These are phyloP conservation scores for Zeus faber DNA, from an alignment of 2,113 vertebrate species.

Conservation along the genomic window DNA sequence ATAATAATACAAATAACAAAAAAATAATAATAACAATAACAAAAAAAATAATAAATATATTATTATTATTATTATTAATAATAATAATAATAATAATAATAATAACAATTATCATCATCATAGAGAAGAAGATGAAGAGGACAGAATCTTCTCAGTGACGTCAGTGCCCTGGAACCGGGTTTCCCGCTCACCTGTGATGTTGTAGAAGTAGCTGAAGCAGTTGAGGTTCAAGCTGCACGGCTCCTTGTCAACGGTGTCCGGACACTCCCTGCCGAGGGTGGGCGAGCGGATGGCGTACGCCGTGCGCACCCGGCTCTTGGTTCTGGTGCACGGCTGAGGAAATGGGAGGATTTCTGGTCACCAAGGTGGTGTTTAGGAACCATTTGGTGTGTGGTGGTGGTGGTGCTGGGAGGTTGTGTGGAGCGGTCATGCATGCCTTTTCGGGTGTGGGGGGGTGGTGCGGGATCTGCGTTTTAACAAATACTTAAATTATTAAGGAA, in stretches of 20 bases:
- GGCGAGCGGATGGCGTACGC: slow-evolving; percentile 82
- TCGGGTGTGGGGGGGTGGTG: not conserved
- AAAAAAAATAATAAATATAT: not conserved
- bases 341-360: slow-evolving; percentile 7
- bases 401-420: no score
- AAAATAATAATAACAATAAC: not conserved
- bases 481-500: not conserved
- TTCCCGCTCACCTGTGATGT: slow-evolving; percentile 85
- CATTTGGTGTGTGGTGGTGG: no score
- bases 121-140: no score
- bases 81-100: no score
- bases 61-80: not conserved
- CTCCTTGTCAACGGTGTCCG: slow-evolving; percentile 78
- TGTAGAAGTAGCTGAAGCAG: slow-evolving; percentile 96
- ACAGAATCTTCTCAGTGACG: no score
- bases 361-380: no score
- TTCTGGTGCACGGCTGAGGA: slow-evolving; percentile 87
- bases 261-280: slow-evolving; percentile 82
- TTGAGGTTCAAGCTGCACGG: slow-evolving; percentile 89
- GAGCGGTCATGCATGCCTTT: no score
- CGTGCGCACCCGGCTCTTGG: slow-evolving; percentile 75
- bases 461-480: not conserved
- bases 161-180: not conserved
- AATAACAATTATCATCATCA: no score
- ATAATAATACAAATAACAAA: not conserved